Conservation (phyloP, 2,888 invertebrate species). For the Idaea biselata region DNA sequence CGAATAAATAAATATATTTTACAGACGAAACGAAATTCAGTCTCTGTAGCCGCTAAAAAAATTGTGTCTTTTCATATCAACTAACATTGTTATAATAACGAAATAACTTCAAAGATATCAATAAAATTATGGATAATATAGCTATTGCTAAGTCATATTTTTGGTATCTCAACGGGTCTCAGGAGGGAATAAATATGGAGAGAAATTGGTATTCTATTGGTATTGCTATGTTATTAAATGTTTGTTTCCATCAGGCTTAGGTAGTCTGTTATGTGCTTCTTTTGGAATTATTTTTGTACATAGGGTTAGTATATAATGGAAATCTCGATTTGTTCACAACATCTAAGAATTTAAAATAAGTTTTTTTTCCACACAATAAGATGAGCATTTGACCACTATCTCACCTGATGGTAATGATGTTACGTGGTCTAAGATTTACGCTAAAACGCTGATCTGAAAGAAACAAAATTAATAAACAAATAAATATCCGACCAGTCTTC, state of each 20-base stretch:
- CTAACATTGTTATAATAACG: neutral
- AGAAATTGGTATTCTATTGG: neutral
- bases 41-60: too few relatives aligned
- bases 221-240: neutral
- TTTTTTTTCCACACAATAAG: too few relatives aligned
- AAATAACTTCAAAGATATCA: neutral
- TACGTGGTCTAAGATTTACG: too few relatives aligned
- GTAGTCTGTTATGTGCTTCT: neutral
- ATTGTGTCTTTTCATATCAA: too few relatives aligned
- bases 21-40: too few relatives aligned
- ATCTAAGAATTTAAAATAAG: neutral
- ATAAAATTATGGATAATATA: neutral
- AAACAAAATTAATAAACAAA: too few relatives aligned
- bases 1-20: too few relatives aligned
- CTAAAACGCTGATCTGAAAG: too few relatives aligned
- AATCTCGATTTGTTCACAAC: neutral
- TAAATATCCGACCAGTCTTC: too few relatives aligned
- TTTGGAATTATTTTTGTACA: neutral
- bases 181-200: neutral
- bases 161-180: neutral
- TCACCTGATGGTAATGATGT: too few relatives aligned
- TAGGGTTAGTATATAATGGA: neutral
- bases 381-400: too few relatives aligned
- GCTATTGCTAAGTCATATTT: neutral
- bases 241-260: neutral